Percentiles rank a stretch among this genome's conserved stretches.
These are phyloP conservation scores for Telmatherina bonti DNA, from an alignment of 2,797 vertebrate genomes.

Conservation along the genomic window DNA sequence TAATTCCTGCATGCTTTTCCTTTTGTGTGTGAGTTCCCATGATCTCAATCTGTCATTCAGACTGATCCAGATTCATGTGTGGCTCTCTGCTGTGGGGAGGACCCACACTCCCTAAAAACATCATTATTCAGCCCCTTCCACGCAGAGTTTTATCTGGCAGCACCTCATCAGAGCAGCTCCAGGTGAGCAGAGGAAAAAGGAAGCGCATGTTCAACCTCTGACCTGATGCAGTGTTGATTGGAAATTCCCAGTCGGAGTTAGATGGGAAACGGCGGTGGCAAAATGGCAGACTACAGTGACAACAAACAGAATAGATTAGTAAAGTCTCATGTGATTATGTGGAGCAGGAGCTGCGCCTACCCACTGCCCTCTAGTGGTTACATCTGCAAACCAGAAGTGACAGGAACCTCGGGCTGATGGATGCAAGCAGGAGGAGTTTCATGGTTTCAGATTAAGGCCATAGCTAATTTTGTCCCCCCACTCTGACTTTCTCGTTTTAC, in stretches of 20 bases:
- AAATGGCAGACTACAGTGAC: constrained; percentile 35
- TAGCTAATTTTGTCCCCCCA: not conserved
- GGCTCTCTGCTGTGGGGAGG: constrained; percentile 58
- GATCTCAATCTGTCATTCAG: constrained; percentile 78
- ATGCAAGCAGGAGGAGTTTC: constrained; percentile 1
- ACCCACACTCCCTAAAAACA: constrained; percentile 53
- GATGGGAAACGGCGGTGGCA: constrained; percentile 6
- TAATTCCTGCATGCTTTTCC: constrained; percentile 58
- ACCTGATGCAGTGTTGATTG: constrained; percentile 28
- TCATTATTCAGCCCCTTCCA: constrained; percentile 50
- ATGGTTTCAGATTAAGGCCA: constrained; percentile 10
- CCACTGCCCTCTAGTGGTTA: constrained; percentile 71
- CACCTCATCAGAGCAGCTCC: constrained; percentile 44
- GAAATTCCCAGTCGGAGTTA: constrained; percentile 8
- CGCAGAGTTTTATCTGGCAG: constrained; percentile 49
- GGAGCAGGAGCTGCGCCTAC: constrained; percentile 42
- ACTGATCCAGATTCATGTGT: constrained; percentile 15
- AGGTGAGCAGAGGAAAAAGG: constrained; percentile 23
- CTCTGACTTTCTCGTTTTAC: not conserved
- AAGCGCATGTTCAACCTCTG: constrained; percentile 43
- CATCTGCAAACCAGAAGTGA: not conserved
- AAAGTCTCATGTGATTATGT: constrained; percentile 11
- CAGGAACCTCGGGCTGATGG: constrained; percentile 11
- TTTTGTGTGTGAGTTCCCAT: constrained; percentile 65
- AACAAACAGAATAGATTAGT: constrained; percentile 35